Base-by-base conservation (phyloP, 2,888 invertebrate species). In the Epirrita christyi region DNA sequence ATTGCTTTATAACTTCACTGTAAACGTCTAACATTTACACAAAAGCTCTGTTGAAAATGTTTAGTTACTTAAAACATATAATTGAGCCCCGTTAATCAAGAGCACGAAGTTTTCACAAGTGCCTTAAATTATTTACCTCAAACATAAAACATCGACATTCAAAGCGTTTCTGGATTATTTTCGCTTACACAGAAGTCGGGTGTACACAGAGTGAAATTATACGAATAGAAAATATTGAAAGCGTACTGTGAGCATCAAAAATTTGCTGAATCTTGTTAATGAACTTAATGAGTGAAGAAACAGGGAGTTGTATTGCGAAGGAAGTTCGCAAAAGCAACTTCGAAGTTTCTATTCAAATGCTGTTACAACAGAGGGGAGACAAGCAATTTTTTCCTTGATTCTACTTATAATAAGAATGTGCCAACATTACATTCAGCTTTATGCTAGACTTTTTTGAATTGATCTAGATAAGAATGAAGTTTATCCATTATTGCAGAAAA, bases 11-110 rank as follows among this genome's bases (percentile, higher is more conserved):
- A n/a, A 72, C 72, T 70, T 70, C 58, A 73, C 74, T 75, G 79
- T 79, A 76, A 80, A 76, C 70, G 76, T 73, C 71, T 74, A 83
- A 84, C 82, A 86, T 73, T 75, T 70, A 83, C 72, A 83, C 78
- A 80, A 80, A 80, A 81, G 81, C 78, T 73, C 75, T 78, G 83
- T 81, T 78, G 76, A 75, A 85, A 84, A 83, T 82, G 81, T 86
- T 87, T 76, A 83, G 85, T 76, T n/a, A n/a, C n/a, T n/a, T 82
- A 76, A 83, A 86, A 79, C 77, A 83, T 77, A 80, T 86, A 90
- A 90, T 90, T 88, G 85, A 85, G 88, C 82, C 73, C 78, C 78
- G 85, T 86, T 91, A 89, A 91, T 89, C 86, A 88, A 87, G 83
- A 88, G 80, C 78, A 75, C 76, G 68, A 87, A 90, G 87, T 89